Conservation (phyloP, 1,140 invertebrate species). For the Agrilus planipennis region DNA sequence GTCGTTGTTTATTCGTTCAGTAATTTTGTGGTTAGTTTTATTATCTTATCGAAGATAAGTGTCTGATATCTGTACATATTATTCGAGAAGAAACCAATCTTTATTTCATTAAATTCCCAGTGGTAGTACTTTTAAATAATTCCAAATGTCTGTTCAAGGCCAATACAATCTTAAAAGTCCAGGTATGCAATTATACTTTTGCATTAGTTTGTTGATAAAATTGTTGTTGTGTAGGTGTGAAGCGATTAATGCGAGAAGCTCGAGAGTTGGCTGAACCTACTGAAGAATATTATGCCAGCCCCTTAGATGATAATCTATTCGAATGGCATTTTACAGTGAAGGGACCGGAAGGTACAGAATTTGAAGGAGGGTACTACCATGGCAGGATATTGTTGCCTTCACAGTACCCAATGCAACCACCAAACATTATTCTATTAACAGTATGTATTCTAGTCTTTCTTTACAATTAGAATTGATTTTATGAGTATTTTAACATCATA, state of each 20-base stretch:
- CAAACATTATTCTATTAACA: conserved; percentile 87
- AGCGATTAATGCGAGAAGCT: conserved; percentile 87
- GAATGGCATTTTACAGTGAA: conserved; percentile 97
- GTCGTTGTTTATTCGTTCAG: too few relatives aligned
- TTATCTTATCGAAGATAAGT: too few relatives aligned
- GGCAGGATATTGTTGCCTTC: conserved; percentile 80
- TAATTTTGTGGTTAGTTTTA: too few relatives aligned
- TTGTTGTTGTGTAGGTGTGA: conserved; percentile 59
- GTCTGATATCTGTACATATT: too few relatives aligned
- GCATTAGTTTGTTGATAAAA: conserved; percentile 4
- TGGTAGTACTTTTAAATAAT: too few relatives aligned
- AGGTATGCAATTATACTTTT: conserved; percentile 18
- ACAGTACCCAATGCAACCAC: conserved; percentile 97
- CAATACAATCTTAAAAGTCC: conserved; percentile 33
- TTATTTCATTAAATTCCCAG: too few relatives aligned
- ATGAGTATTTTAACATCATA: too few relatives aligned
- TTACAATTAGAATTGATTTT: conserved; percentile 6
- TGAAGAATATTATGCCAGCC: conserved; percentile 82
- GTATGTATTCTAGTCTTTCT: conserved; percentile 38
- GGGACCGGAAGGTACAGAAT: conserved; percentile 77
- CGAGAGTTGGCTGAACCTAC: conserved; percentile 73
- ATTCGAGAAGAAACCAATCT: too few relatives aligned
- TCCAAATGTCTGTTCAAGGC: conserved; percentile 23
- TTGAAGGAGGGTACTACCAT: conserved; percentile 84
- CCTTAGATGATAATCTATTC: conserved; percentile 91